Conservation (phyloP, 2,888 invertebrate genomes). For the Calliscelio sp. region DNA sequence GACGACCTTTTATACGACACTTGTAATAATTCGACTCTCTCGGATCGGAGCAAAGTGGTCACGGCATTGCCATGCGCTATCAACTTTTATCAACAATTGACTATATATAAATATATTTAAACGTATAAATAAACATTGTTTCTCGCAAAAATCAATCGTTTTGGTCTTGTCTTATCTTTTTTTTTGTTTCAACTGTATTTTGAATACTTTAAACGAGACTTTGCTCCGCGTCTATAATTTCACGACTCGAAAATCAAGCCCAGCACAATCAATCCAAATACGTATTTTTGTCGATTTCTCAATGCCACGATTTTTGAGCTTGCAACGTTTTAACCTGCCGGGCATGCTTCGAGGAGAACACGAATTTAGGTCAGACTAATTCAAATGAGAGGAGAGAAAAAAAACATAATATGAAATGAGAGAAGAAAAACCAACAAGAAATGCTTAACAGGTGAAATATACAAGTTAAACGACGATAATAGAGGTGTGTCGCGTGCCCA, state of each 20-base stretch:
- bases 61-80: conserved; percentile 28
- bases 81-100: conserved; percentile 52
- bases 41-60: conserved; percentile 69
- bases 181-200: too few relatives aligned
- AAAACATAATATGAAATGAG: too few relatives aligned
- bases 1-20: conserved; percentile 72
- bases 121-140: too few relatives aligned
- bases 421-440: conserved; percentile 15
- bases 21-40: conserved; percentile 68
- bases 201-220: too few relatives aligned
- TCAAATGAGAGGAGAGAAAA: conserved; percentile 55
- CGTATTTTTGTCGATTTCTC: conserved; percentile 67
- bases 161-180: too few relatives aligned
- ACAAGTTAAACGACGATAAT: conserved; percentile 72
- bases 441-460: conserved; percentile 60
- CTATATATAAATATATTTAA: conserved; percentile 60
- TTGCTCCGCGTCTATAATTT: conserved; percentile 65
- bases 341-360: conserved; percentile 69
- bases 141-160: neutral
- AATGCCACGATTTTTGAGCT: conserved; percentile 69
- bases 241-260: conserved; percentile 46
- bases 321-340: conserved; percentile 69
- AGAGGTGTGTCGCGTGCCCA: conserved; percentile 82
- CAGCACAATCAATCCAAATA: conserved; percentile 70
- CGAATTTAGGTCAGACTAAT: conserved; percentile 33